Percentiles rank a stretch among this genome's conserved stretches.
Evolutionary conservation across 1,140 invertebrate genomes (phyloP).

Genomic region (Vanessa atalanta): DNA sequence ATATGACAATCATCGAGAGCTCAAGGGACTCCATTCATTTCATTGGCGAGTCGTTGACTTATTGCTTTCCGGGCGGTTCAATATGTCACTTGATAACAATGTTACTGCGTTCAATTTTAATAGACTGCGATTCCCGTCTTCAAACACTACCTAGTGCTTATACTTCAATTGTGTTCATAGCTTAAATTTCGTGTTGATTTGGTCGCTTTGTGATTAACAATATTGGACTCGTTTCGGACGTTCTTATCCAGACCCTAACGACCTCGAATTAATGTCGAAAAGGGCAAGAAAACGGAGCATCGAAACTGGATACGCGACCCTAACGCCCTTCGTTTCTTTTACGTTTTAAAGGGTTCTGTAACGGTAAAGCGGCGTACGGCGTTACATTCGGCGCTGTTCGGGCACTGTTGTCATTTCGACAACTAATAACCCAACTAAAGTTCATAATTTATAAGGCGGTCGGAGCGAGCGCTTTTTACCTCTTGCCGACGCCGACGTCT

Average conservation of each 20-base stretch:
- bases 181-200: background rate
- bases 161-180: background rate
- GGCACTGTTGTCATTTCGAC: constrained; percentile 62
- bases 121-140: constrained; percentile 8
- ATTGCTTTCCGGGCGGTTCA: constrained; percentile 59
- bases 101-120: constrained; percentile 50
- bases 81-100: constrained; percentile 60
- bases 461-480: constrained; percentile 74
- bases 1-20: constrained; percentile 32
- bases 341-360: constrained; percentile 61
- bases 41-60: constrained; percentile 60
- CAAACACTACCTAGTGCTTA: background rate
- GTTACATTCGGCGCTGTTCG: constrained; percentile 52
- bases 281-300: constrained; percentile 53
- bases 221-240: constrained; percentile 15
- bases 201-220: constrained; percentile 13
- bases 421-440: constrained; percentile 64
- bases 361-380: constrained; percentile 64
- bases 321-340: constrained; percentile 62
- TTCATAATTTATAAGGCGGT: constrained; percentile 76
- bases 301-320: constrained; percentile 63
- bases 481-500: constrained; percentile 68
- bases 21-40: constrained; percentile 46
- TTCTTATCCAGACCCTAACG: constrained; percentile 33
- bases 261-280: constrained; percentile 59